Evolutionary conservation across 1,140 invertebrate species (phyloP), one percentile per base, ranked within the genome.

Genomic region (Vollenhovia emeryi): DNA sequence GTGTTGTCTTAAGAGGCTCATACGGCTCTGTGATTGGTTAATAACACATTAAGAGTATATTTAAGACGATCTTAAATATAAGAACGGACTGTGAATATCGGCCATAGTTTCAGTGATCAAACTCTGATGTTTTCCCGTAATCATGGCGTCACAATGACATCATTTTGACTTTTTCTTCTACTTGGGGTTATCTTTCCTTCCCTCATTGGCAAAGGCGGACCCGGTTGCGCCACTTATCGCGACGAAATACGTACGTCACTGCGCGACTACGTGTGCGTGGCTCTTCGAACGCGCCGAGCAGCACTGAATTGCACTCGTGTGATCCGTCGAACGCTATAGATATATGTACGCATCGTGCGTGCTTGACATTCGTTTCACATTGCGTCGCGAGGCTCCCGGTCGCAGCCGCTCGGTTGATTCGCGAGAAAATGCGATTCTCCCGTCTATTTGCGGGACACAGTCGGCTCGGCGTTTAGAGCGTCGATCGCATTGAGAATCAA

Each of bases 301-400:
- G n/a, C n/a, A n/a, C n/a, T n/a, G n/a, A n/a, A n/a, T n/a, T n/a
- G n/a, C n/a, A n/a, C 18, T 62, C 60, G 60, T 7, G 36, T 11
- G 33, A 62, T 62, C 33, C 36, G 8, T 3, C 8, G 60, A 33
- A 1, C n/a, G 60, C 27, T 62, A 36, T 27, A 27, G 30, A 71
- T 33, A 24, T 59, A 59, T 5, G 45, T 48, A 40, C 40, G 15
- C 15, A 43, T 73, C 36, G 55, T 27, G 43, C 27, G 18, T 40
- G 82, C 87, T 92, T 92, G 92, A 92, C 92, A 91, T 92, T 92
- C 91, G 90, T 92, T 92, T 92, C 86, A 91, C 92, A 92, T 92
- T 92, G 91, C 62, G 84, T 78, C 33, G 83, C 59, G 66, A 80
- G 43, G 43, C n/a, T 71, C 30, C 4, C 45, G 18, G 45, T 43